These are phyloP conservation scores for Tigriopus japonicus DNA, from an alignment of 1,140 invertebrate species.

Conservation along the genomic window DNA sequence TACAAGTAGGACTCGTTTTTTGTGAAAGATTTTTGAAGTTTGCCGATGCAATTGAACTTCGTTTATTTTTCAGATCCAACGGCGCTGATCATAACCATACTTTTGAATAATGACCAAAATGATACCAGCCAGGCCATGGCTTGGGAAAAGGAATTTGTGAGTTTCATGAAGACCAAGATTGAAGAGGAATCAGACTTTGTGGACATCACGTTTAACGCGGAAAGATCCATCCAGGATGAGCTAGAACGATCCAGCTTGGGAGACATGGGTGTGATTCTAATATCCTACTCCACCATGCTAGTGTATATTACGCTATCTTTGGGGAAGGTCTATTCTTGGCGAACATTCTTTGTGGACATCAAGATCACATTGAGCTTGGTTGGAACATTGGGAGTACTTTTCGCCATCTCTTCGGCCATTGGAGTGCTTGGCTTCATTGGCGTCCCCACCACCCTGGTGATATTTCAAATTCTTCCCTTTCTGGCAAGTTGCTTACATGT, in stretches of 20 bases:
- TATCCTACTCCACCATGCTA: slow-evolving; percentile 82
- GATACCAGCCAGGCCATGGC: slow-evolving; percentile 39
- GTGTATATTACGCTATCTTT: slow-evolving; percentile 66
- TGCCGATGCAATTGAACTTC: slow-evolving; percentile 50
- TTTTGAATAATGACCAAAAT: neutral
- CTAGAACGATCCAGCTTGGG: slow-evolving; percentile 54
- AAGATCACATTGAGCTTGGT: slow-evolving; percentile 49
- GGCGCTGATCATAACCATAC: neutral
- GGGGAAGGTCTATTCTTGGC: slow-evolving; percentile 44
- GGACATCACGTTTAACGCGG: slow-evolving; percentile 52
- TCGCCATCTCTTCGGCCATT: slow-evolving; percentile 52
- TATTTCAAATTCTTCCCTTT: slow-evolving; percentile 77
- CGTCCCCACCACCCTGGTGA: slow-evolving; percentile 59
- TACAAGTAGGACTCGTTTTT: no score
- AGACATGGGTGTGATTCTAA: slow-evolving; percentile 55
- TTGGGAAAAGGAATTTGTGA: slow-evolving; percentile 75
- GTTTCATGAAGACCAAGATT: slow-evolving; percentile 67
- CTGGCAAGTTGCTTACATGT: slow-evolving; percentile 65
- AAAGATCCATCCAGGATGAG: slow-evolving; percentile 76
- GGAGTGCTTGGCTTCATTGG: slow-evolving; percentile 62
- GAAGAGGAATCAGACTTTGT: slow-evolving; percentile 30
- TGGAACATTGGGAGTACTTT: slow-evolving; percentile 60
- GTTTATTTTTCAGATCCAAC: neutral
- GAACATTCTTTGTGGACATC: neutral
- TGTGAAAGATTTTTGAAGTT: no score